These are phyloP conservation scores for Tribolium madens DNA, from an alignment of 1,140 invertebrate genomes.

Conservation along the genomic window DNA sequence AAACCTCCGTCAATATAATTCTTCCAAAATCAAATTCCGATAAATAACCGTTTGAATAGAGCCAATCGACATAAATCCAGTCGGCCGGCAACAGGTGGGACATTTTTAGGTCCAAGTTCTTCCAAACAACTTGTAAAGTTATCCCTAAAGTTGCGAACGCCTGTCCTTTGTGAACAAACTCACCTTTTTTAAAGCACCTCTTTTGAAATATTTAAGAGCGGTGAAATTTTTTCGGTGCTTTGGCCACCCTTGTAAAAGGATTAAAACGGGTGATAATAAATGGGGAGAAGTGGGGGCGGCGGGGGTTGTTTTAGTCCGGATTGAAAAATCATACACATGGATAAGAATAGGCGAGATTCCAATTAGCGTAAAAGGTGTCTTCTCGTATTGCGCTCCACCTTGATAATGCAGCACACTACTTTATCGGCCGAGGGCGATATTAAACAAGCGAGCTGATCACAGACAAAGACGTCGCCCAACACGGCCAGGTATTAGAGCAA, in stretches of 20 bases:
- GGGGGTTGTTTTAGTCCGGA: background rate
- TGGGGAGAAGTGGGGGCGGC: background rate
- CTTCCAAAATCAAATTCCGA: conserved; percentile 32
- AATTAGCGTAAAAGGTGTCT: conserved; percentile 62
- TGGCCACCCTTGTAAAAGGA: background rate
- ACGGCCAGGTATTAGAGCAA: conserved; percentile 50
- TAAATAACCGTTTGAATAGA: conserved; percentile 36
- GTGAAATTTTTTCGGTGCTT: background rate
- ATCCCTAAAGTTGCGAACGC: conserved; percentile 21
- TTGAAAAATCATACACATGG: conserved; percentile 47
- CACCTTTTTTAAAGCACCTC: conserved; percentile 29
- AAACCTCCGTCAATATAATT: conserved; percentile 1
- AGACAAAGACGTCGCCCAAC: conserved; percentile 47
- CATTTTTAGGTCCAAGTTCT: conserved; percentile 38
- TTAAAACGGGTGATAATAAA: background rate
- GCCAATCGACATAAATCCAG: conserved; percentile 22
- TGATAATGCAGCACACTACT: conserved; percentile 55
- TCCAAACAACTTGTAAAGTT: conserved; percentile 34
- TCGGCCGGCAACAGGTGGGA: conserved; percentile 30
- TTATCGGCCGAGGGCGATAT: conserved; percentile 59
- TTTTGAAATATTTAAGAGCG: conserved; percentile 26
- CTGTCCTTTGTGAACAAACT: conserved; percentile 23
- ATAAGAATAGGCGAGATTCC: conserved; percentile 48
- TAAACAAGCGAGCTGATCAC: conserved; percentile 55
- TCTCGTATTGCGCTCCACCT: conserved; percentile 49